A percentile compares a stretch with the other conserved stretches of the same genome.
These are phyloP conservation scores for Catharus minimus DNA, from an alignment of 2,113 vertebrate species.

Conservation along the genomic window DNA sequence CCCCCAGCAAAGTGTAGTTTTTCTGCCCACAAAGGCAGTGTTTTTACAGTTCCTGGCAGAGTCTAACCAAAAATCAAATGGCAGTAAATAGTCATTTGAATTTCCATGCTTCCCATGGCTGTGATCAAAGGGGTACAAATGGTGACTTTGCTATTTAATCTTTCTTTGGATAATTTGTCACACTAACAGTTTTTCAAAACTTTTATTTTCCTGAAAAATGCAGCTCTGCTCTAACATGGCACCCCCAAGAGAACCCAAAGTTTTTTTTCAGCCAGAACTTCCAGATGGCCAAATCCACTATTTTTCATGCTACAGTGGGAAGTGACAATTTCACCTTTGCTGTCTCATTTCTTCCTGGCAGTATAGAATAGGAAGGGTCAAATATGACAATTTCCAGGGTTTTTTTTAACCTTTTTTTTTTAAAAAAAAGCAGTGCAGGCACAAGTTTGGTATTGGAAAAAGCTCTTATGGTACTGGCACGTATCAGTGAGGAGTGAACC, in stretches of 20 bases:
- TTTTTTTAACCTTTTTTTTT: neutral
- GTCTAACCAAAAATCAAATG: neutral
- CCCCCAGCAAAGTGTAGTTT: neutral
- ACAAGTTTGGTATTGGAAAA: neutral
- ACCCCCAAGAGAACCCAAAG: neutral
- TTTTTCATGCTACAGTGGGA: neutral
- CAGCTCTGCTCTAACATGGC: neutral
- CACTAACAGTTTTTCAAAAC: neutral
- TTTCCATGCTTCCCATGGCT: accelerated
- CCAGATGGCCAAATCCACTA: neutral
- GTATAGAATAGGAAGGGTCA: neutral
- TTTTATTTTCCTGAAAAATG: neutral
- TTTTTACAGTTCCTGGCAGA: neutral
- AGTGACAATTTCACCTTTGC: neutral
- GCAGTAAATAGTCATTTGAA: neutral
- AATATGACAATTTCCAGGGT: neutral
- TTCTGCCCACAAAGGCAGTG: neutral
- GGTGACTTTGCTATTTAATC: neutral
- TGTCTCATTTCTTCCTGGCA: neutral
- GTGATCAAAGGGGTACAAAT: neutral
- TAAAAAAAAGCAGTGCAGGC: neutral
- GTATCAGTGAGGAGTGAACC: accelerated
- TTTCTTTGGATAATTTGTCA: neutral
- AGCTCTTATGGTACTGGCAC: accelerated
- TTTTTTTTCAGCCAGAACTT: neutral